These are phyloP conservation scores for Pogonophryne albipinna DNA, from an alignment of 2,797 vertebrate genomes.

Conservation along the genomic window DNA sequence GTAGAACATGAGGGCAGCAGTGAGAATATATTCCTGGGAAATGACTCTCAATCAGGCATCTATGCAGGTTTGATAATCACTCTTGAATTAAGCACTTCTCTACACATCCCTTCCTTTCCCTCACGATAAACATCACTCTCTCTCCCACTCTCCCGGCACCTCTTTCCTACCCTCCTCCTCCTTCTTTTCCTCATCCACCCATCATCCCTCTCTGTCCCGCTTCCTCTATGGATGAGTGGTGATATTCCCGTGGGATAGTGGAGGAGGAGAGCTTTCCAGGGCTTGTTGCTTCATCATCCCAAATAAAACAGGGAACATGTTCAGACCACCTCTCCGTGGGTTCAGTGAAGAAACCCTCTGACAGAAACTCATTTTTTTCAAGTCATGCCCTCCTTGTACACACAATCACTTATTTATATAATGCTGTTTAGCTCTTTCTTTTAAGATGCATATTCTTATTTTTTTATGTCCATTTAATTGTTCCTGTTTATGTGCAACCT, in stretches of 20 bases:
- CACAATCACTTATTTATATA: slow-evolving; percentile 8
- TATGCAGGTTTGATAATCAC: slow-evolving; percentile 33
- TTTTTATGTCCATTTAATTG: background rate
- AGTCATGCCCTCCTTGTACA: slow-evolving; percentile 45
- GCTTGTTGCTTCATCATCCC: slow-evolving; percentile 79
- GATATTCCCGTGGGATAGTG: slow-evolving; percentile 89
- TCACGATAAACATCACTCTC: slow-evolving; percentile 63
- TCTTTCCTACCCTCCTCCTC: slow-evolving; percentile 5
- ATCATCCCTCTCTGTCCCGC: slow-evolving; percentile 54
- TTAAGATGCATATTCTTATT: no score
- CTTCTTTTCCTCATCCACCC: slow-evolving; percentile 51
- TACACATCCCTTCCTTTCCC: slow-evolving; percentile 49
- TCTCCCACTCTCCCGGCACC: slow-evolving; percentile 4
- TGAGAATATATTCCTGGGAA: slow-evolving; percentile 48
- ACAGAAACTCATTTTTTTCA: slow-evolving; percentile 61
- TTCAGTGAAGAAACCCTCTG: slow-evolving; percentile 63
- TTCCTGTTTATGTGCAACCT: background rate
- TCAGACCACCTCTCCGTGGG: slow-evolving; percentile 74
- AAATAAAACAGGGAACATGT: slow-evolving; percentile 81
- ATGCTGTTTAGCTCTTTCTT: background rate
- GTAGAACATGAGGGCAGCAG: slow-evolving; percentile 45
- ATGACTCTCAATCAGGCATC: slow-evolving; percentile 42
- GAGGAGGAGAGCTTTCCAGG: slow-evolving; percentile 83
- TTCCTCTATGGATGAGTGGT: slow-evolving; percentile 78
- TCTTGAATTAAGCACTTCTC: slow-evolving; percentile 31